Evolutionary conservation across 2,113 vertebrate genomes (phyloP), one percentile per base, ranked within the genome.

Genomic region (Scomber scombrus): DNA sequence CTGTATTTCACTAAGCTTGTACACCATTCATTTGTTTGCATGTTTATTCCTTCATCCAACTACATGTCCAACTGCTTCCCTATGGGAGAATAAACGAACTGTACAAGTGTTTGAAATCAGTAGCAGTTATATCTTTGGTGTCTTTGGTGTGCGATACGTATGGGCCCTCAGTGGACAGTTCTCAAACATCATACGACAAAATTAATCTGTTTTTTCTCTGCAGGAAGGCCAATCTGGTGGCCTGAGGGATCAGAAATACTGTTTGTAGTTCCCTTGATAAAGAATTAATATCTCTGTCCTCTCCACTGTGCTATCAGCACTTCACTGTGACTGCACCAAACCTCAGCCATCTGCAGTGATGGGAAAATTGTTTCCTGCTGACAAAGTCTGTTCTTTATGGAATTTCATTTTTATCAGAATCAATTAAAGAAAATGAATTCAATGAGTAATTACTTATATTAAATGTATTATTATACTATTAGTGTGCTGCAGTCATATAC

Each of bases 241-340:
- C 83, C n/a, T 4, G 15, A 62, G 78, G 83, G 81, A 73, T 86
- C 76, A 71, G 72, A 56, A 72, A 80, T 52, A 46, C 34, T 47
- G 45, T 84, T 80, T 75, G 76, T 65, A 73, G 71, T 61, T 71
- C 75, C 72, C 71, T 40, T 72, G 76, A 68, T 89, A 69, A 66
- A 67, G 71, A 57, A 65, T 57, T 87, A 84, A 85, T 84, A 84
- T 82, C 82, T 70, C 26, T 2, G 0, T 76, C 43, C 55, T 80
- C 76, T 80, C 81, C n/a, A 34, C 68, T 71, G 84, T 16, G 58
- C 70, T 75, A 78, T 86, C 84, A 84, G 65, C 66, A 12, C 78
- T 80, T 61, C 75, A 85, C 65, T 79, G 63, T 10, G 75, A 72
- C 80, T 52, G 70, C 85, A 63, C 55, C 72, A 64, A 58, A 79